Evolutionary conservation across 2,888 invertebrate species (phyloP).

Genomic region (Leucozona laternaria): DNA sequence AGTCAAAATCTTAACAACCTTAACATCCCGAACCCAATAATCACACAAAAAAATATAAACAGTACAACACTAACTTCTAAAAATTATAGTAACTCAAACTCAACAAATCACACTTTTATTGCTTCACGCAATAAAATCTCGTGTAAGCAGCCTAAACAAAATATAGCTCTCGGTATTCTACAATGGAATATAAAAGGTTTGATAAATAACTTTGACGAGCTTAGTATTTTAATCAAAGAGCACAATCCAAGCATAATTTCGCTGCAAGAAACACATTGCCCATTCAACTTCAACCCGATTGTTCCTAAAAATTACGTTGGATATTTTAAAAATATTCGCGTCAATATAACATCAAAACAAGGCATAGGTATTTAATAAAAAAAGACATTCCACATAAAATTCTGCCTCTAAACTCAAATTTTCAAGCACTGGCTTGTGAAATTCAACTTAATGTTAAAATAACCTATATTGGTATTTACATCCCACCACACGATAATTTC

Average conservation of each 20-base stretch:
- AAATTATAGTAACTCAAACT: too few relatives aligned
- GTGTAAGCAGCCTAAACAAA: not conserved
- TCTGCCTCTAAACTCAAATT: conserved; percentile 25
- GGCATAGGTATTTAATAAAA: conserved; percentile 32
- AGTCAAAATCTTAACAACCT: conserved; percentile 13
- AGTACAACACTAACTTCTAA: too few relatives aligned
- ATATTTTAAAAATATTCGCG: not conserved
- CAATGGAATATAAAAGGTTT: conserved; percentile 13
- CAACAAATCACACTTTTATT: conserved; percentile 2
- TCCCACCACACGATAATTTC: conserved; percentile 39
- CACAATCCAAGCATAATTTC: conserved; percentile 1
- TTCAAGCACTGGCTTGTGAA: conserved; percentile 37
- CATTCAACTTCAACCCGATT: not conserved
- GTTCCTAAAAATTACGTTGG: conserved; percentile 2
- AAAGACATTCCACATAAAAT: conserved; percentile 53
- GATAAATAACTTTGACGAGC: conserved; percentile 11
- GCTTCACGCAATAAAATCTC: conserved; percentile 1
- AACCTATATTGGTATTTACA: conserved; percentile 40
- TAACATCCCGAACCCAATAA: not conserved
- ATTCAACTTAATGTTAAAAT: conserved; percentile 29
- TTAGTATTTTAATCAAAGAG: conserved; percentile 13
- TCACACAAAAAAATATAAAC: conserved; percentile 19
- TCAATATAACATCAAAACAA: not conserved
- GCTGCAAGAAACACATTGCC: conserved; percentile 8
- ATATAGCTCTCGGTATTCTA: not conserved